Evolutionary conservation across 2,888 invertebrate genomes (phyloP).

Genomic region (Strigamia crassipes): DNA sequence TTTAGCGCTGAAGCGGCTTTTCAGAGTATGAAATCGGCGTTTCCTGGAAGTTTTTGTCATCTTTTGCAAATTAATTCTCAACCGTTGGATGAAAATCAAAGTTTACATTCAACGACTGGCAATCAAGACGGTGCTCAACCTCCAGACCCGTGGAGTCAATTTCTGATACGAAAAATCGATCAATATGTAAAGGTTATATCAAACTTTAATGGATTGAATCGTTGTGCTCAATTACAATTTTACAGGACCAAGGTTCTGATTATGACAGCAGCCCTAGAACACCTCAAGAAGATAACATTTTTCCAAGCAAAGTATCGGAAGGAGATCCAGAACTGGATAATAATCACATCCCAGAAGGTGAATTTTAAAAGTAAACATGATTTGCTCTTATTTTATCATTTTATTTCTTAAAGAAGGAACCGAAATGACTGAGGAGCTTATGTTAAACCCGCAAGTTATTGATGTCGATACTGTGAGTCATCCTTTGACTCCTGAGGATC

Average conservation of each 20-base stretch:
- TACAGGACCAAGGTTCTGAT: constrained; percentile 15
- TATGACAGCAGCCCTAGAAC: constrained; percentile 45
- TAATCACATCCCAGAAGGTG: constrained; percentile 29
- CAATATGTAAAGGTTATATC: constrained; percentile 49
- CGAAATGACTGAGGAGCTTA: not conserved
- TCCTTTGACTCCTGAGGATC: constrained; percentile 45
- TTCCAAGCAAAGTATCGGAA: constrained; percentile 36
- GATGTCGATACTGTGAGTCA: constrained; percentile 24
- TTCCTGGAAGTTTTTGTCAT: constrained; percentile 85
- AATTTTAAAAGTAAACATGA: not conserved
- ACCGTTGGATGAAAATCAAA: constrained; percentile 61
- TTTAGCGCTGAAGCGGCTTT: constrained; percentile 79
- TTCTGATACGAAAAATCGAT: constrained; percentile 68
- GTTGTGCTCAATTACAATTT: not conserved
- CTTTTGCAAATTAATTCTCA: constrained; percentile 87
- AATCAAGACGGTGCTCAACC: constrained; percentile 64
- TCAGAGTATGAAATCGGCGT: constrained; percentile 82
- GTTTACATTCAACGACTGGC: not conserved
- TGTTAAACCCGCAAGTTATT: not conserved
- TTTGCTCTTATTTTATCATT: not conserved
- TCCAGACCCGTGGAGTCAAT: constrained; percentile 85
- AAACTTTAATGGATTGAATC: not conserved
- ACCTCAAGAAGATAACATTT: constrained; percentile 44
- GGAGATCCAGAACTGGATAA: constrained; percentile 34
- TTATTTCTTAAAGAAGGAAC: constrained; percentile 36